phyloP scores from a whole-genome alignment of 2,797 vertebrate species.

The Threskiornis aethiopicus region DNA sequence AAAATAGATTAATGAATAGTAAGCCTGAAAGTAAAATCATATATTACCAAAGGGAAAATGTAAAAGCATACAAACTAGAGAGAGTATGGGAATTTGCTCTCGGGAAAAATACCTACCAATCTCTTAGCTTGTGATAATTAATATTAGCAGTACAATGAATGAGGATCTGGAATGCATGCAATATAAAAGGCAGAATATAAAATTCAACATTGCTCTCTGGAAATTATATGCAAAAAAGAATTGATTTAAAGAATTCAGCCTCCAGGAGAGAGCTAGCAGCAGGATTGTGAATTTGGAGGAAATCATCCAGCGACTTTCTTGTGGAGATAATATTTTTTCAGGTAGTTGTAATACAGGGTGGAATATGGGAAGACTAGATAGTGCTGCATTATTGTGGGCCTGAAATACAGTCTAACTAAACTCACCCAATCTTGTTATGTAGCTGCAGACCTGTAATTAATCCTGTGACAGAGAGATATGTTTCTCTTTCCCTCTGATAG shows the following conservation, averaged over 20 bases:
- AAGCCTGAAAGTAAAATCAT: slow-evolving; percentile 27
- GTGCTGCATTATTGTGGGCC: neutral
- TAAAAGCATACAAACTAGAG: neutral
- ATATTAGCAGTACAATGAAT: neutral
- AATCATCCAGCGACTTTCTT: neutral
- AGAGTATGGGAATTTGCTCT: neutral
- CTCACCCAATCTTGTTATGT: neutral
- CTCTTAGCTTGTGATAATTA: neutral
- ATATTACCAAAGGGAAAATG: neutral
- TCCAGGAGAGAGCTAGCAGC: neutral
- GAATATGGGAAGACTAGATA: neutral
- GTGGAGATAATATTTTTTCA: neutral
- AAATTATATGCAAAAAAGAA: neutral
- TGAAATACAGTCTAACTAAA: neutral
- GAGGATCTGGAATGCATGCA: neutral
- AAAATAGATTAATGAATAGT: slow-evolving; percentile 39
- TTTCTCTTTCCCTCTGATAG: neutral
- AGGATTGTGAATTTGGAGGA: neutral
- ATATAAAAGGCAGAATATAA: neutral
- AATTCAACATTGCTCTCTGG: neutral
- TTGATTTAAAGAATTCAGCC: neutral
- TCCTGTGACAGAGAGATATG: neutral
- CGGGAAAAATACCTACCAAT: neutral
- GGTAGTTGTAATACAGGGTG: neutral
- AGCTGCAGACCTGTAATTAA: neutral